Percentiles rank a stretch among this genome's conserved stretches.
phyloP scores from a whole-genome alignment of 2,888 invertebrate genomes.

The Troides aeacus region DNA sequence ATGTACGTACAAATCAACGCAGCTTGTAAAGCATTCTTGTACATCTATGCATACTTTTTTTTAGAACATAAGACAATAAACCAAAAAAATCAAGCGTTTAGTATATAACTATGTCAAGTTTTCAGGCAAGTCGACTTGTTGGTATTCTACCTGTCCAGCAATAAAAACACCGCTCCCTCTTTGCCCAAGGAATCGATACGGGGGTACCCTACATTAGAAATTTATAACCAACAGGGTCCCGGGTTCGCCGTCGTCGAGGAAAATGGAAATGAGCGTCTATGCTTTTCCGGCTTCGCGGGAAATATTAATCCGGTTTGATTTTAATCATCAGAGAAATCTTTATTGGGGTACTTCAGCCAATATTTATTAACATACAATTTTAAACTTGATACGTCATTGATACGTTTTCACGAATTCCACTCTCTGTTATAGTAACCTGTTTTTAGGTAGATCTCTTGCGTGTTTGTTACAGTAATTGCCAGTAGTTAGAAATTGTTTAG shows the following conservation, averaged over 20 bases:
- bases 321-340: slow-evolving; percentile 31
- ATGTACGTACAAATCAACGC: not conserved
- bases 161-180: slow-evolving; percentile 60
- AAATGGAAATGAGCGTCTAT: slow-evolving; percentile 50
- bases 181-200: slow-evolving; percentile 61
- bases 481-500: not conserved
- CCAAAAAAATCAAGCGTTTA: not conserved
- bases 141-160: slow-evolving; percentile 56
- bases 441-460: not conserved
- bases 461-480: not conserved
- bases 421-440: too few species aligned
- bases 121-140: slow-evolving; percentile 36
- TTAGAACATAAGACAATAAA: not conserved
- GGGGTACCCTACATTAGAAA: slow-evolving; percentile 61
- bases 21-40: not conserved
- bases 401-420: too few species aligned
- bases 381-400: too few species aligned
- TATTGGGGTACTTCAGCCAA: not conserved
- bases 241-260: slow-evolving; percentile 46
- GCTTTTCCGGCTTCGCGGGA: slow-evolving; percentile 40
- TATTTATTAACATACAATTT: not conserved
- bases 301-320: slow-evolving; percentile 39
- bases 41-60: not conserved
- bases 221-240: slow-evolving; percentile 61
- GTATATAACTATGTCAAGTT: not conserved